Conservation (phyloP, 2,113 vertebrate species). For the Cavia aperea region DNA sequence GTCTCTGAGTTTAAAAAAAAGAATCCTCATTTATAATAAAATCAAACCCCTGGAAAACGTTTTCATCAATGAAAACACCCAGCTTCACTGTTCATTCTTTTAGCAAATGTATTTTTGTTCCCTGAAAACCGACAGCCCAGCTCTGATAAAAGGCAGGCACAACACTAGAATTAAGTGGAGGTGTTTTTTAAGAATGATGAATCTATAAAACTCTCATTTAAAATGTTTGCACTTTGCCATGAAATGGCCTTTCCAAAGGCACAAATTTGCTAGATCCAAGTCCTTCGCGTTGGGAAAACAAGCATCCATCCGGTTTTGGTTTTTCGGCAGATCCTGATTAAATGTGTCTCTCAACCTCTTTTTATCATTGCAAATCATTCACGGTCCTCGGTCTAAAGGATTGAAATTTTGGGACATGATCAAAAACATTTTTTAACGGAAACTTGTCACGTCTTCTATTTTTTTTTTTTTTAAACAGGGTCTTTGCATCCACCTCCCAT, state of each 20-base stretch:
- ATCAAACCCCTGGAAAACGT: conserved; percentile 71
- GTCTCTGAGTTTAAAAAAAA: conserved; percentile 71
- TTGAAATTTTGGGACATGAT: not conserved
- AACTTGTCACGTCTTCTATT: not conserved
- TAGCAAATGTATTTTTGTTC: conserved; percentile 74
- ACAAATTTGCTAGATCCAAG: not conserved
- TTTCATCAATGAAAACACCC: conserved; percentile 74
- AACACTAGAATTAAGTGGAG: conserved; percentile 61
- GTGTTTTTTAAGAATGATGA: conserved; percentile 4
- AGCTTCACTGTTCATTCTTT: conserved; percentile 72
- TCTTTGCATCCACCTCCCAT: not conserved
- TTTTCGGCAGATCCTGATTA: not conserved
- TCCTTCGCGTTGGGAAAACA: not conserved
- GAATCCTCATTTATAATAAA: conserved; percentile 74
- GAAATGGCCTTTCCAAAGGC: not conserved
- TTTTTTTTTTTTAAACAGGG: not conserved
- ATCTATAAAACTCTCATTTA: conserved; percentile 20
- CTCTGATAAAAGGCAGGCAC: conserved; percentile 71
- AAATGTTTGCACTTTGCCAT: not conserved
- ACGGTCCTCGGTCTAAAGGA: not conserved
- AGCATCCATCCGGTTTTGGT: not conserved
- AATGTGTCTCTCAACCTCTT: not conserved
- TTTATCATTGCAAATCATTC: not conserved
- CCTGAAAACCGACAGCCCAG: conserved; percentile 61
- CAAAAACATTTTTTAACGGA: conserved; percentile 30